Base-by-base conservation (phyloP, 1,140 invertebrate species). In the Parapsyche elsis region DNA sequence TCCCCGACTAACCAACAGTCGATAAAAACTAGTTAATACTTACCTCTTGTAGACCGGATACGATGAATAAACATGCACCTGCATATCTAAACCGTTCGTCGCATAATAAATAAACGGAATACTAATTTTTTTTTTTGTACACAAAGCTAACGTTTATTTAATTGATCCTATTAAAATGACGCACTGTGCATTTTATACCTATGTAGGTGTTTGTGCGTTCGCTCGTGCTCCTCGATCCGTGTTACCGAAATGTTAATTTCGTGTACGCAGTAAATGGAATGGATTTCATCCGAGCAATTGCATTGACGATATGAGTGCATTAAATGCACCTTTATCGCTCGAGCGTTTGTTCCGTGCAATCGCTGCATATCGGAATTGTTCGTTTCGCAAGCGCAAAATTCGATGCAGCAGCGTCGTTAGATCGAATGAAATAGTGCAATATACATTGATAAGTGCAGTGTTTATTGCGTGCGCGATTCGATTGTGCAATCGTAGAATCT, bases 1-100 rank as follows among this genome's bases (percentile, higher is more conserved):
- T 38, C 7, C 30, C 30, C 30, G 2, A 38, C 1, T 38, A 38
- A 38, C 7, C 1, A 7, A 38, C 30, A 38, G 30, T 38, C 30
- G 30, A 38, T 38, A 38, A 38, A 38, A 38, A 38, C 30, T 1
- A 38, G 30, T 38, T 38, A 4, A 7, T 38, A 38, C 2, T 38
- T 7, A 16, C 57, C 19, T 16, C 16, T 61, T 5, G 57, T 61
- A 21, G 0, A 67, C 64, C 64, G 64, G 64, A 67, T 67, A 10
- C 10, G 24, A 67, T 67, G 64, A 67, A 67, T 67, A 67, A 67
- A 67, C 64, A 67, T 67, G 64, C 64, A 67, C 64, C 64, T 67
- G 64, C 64, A 67, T 67, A 26, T 67, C 5, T 26, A 12, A 67
- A 12, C 24, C 64, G 64, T 23, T 14, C 21, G 24, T 26, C 24